These are phyloP conservation scores for Toxotes jaculatrix DNA, from an alignment of 2,113 vertebrate species.

Conservation along the genomic window DNA sequence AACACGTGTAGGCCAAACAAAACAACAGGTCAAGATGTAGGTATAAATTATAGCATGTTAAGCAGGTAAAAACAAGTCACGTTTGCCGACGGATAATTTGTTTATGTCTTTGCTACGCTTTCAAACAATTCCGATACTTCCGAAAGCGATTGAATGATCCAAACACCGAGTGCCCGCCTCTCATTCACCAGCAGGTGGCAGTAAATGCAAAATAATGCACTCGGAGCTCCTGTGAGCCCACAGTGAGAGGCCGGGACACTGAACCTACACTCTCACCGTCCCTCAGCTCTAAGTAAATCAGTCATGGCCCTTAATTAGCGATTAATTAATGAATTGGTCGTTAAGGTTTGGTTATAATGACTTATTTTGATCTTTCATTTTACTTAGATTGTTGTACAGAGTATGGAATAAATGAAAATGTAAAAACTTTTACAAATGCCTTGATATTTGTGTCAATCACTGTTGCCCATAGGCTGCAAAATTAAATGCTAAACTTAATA, in stretches of 20 bases:
- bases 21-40: background rate
- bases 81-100: background rate
- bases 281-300: slow-evolving; percentile 8
- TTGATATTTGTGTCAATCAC: background rate
- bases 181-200: slow-evolving; percentile 72
- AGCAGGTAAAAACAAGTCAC: background rate
- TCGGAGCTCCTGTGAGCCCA: background rate
- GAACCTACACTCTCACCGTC: background rate
- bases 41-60: background rate
- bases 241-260: background rate
- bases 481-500: background rate
- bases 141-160: background rate
- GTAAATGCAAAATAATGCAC: slow-evolving; percentile 60
- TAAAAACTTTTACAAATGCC: background rate
- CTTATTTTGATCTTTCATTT: background rate
- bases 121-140: rapidly evolving
- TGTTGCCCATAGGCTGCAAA: background rate
- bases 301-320: background rate
- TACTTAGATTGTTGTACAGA: background rate
- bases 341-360: background rate
- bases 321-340: background rate
- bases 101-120: background rate
- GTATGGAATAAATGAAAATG: background rate
- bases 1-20: background rate
- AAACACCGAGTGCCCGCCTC: background rate